These are phyloP conservation scores for Philonicus albiceps DNA, from an alignment of 2,888 invertebrate species.

Conservation along the genomic window DNA sequence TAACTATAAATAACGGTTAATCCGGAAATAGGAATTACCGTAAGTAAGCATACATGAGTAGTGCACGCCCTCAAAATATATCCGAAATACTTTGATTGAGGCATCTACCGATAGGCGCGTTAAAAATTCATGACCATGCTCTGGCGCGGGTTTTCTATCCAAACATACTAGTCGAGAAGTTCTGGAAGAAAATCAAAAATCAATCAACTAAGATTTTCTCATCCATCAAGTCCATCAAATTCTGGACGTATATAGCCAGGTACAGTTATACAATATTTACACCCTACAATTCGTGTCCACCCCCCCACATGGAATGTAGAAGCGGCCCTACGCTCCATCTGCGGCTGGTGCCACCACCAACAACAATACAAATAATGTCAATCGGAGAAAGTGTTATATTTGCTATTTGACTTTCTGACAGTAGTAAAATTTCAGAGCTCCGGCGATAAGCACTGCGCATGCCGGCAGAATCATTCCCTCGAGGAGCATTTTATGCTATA, in stretches of 20 bases:
- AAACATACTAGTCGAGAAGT: slow-evolving; percentile 1
- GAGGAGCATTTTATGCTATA: neutral
- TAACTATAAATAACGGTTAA: neutral
- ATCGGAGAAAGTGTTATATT: slow-evolving; percentile 38
- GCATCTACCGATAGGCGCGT: neutral
- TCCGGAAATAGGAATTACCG: neutral
- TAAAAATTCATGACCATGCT: slow-evolving; percentile 24
- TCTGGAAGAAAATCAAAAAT: slow-evolving; percentile 15
- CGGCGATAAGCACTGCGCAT: slow-evolving; percentile 15
- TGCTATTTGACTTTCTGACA: slow-evolving; percentile 35
- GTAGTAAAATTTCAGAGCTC: slow-evolving; percentile 22
- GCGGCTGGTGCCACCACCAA: neutral
- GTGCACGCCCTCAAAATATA: neutral
- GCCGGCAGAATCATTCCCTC: neutral
- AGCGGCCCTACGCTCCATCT: neutral
- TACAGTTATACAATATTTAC: slow-evolving; percentile 8
- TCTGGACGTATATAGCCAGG: neutral
- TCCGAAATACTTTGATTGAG: neutral
- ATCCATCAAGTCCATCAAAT: slow-evolving; percentile 27
- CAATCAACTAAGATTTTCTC: slow-evolving; percentile 25
- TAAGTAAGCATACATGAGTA: neutral
- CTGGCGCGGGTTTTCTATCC: neutral
- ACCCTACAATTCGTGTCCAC: neutral
- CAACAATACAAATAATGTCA: slow-evolving; percentile 12
- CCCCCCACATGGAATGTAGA: neutral